Percentiles rank a stretch among this genome's conserved stretches.
Conservation (phyloP, 2,797 vertebrate genomes). For the Anabacerthia variegaticeps region DNA sequence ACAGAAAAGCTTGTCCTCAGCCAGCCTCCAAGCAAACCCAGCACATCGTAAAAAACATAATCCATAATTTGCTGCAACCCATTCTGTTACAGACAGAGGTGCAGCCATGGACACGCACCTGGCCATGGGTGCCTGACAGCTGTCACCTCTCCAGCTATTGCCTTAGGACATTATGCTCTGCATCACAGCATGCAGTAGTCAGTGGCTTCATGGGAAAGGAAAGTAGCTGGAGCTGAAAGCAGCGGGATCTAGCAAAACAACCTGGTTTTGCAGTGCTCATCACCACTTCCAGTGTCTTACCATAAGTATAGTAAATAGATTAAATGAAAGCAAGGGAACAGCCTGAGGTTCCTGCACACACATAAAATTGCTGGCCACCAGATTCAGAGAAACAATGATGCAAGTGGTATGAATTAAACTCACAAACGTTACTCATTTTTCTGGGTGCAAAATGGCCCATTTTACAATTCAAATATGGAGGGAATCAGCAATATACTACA, state of each 20-base stretch:
- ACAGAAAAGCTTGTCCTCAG: neutral
- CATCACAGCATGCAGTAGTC: neutral
- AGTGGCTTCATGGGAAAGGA: neutral
- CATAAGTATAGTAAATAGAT: neutral
- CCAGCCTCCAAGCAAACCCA: neutral
- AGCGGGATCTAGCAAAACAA: neutral
- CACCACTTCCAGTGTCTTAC: neutral
- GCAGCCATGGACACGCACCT: neutral
- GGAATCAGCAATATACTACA: neutral
- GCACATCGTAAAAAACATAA: neutral
- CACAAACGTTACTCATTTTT: neutral
- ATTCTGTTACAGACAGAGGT: neutral
- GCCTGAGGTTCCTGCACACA: neutral
- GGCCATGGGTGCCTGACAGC: neutral
- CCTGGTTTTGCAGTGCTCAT: neutral
- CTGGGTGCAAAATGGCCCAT: conserved; percentile 12
- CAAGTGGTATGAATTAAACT: conserved; percentile 16
- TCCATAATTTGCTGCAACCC: neutral
- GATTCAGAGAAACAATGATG: neutral
- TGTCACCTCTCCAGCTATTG: neutral
- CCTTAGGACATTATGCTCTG: neutral
- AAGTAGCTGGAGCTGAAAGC: neutral
- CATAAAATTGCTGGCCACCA: neutral
- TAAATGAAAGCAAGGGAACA: neutral
- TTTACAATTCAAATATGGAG: neutral